Base-by-base conservation (phyloP, 2,797 vertebrate species). In the Poeciliopsis infans region DNA sequence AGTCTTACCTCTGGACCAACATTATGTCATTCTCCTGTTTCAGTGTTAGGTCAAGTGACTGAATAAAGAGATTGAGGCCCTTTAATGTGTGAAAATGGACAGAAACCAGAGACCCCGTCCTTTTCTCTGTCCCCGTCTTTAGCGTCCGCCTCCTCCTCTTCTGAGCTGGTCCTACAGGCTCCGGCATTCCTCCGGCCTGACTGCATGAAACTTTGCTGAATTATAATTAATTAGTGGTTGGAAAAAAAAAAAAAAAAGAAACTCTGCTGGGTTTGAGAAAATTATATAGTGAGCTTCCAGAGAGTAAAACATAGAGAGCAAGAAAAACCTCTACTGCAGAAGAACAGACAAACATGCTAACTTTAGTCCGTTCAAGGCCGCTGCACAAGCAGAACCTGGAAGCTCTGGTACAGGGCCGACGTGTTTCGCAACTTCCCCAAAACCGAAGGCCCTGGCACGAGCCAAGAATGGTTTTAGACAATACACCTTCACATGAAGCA, bases 211-310 rank as follows among this genome's bases (percentile, higher is more conserved):
- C 92, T 94, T 87, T 61, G 81, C 94, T 94, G 92, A 94, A 92
- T 95, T 96, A 95, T 86, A 93, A 95, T 94, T 96, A 96, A 97
- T 96, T 95, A 96, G 96, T 93, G 96, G 96, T 96, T 51, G 94
- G 95, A 96, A 96, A 95, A 96, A 96, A 96, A 96, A 96, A 96
- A 45, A 95, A 96, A 96, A 96, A 93, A 93, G 95, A 90, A 94
- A 90, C 94, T 84, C 90, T 88, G 90, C 91, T 93, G 95, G 95
- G 95, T 93, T 88, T 85, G 84, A 95, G 95, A 94, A 96, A 96
- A 97, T 97, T 94, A 95, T 93, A 96, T 88, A 93, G 93, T 93
- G 84, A 75, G 89, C 85, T 95, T 96, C 94, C 95, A 96, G 92
- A 94, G 94, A 90, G 90, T 87, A 89, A 95, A 95, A 89, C 81